A percentile compares a stretch with the other conserved stretches of the same genome.
Evolutionary conservation across 2,113 vertebrate species (phyloP).

Genomic region (Argyrosomus japonicus): DNA sequence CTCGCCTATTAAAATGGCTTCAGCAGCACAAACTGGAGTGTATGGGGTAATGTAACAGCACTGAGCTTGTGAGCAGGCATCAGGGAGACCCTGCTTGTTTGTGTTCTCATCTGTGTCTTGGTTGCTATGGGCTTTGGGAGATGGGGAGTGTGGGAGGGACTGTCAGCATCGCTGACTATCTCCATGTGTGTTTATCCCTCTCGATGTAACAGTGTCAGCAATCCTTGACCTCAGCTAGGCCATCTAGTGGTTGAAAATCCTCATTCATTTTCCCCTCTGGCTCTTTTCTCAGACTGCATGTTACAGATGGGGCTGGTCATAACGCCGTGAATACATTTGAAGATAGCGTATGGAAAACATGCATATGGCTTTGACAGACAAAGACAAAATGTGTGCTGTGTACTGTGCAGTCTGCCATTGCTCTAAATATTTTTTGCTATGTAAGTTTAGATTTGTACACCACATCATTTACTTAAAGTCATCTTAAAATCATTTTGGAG

Average conservation of each 20-base stretch:
- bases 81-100: conserved; percentile 75
- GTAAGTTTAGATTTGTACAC: background rate
- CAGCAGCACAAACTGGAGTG: conserved; percentile 6
- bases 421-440: background rate
- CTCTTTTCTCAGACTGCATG: background rate
- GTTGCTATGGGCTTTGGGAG: conserved; percentile 77
- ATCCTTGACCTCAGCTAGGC: conserved; percentile 65
- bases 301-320: background rate
- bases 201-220: conserved; percentile 82
- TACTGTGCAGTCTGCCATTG: background rate
- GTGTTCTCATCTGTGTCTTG: conserved; percentile 74
- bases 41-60: conserved; percentile 37
- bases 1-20: conserved; percentile 20
- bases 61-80: conserved; percentile 54
- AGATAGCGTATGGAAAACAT: background rate
- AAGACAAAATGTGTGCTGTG: background rate
- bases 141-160: conserved; percentile 79
- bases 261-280: background rate
- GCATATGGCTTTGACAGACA: background rate
- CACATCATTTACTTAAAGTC: background rate
- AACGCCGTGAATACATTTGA: conserved; percentile 16
- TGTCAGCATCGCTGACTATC: conserved; percentile 81
- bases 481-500: background rate
- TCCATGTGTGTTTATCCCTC: conserved; percentile 82
- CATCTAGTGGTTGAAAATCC: conserved; percentile 74